Conservation (phyloP, 1,140 invertebrate species). For the Drosophila simulans region DNA sequence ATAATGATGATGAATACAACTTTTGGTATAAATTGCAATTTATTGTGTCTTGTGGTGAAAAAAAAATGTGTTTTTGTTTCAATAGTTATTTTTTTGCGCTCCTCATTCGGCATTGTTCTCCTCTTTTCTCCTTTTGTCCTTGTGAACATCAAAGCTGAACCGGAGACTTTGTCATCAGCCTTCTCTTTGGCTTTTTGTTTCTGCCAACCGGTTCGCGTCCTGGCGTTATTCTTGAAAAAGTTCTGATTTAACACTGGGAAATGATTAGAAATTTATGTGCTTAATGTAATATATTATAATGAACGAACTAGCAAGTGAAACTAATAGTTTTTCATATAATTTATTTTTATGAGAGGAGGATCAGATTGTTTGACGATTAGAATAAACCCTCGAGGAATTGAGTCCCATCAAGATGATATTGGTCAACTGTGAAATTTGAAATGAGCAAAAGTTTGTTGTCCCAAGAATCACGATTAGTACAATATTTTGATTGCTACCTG, state of each 20-base stretch:
- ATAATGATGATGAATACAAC: slow-evolving; percentile 54
- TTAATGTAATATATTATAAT: neutral
- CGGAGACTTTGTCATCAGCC: slow-evolving; percentile 68
- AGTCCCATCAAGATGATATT: neutral
- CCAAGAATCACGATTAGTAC: slow-evolving; percentile 28
- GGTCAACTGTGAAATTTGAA: slow-evolving; percentile 17
- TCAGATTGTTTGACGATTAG: too few species aligned
- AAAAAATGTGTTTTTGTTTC: slow-evolving; percentile 71
- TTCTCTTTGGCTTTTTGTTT: slow-evolving; percentile 40
- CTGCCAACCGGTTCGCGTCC: slow-evolving; percentile 42
- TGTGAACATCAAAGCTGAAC: slow-evolving; percentile 68
- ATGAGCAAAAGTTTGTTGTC: slow-evolving; percentile 1
- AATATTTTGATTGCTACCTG: slow-evolving; percentile 54
- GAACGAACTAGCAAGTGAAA: too few species aligned
- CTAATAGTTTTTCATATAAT: too few species aligned
- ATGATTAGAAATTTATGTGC: slow-evolving; percentile 12
- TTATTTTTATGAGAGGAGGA: too few species aligned
- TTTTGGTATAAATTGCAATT: slow-evolving; percentile 64
- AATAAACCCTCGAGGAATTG: too few species aligned
- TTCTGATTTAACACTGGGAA: slow-evolving; percentile 13
- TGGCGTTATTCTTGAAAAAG: slow-evolving; percentile 31
- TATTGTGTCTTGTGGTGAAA: slow-evolving; percentile 63
- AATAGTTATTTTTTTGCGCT: slow-evolving; percentile 60
- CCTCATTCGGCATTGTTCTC: slow-evolving; percentile 41
- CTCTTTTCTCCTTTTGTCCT: slow-evolving; percentile 55